Percentiles rank a stretch among this genome's conserved stretches.
These are phyloP conservation scores for Lamproptera curius DNA, from an alignment of 2,888 invertebrate genomes.

Conservation along the genomic window DNA sequence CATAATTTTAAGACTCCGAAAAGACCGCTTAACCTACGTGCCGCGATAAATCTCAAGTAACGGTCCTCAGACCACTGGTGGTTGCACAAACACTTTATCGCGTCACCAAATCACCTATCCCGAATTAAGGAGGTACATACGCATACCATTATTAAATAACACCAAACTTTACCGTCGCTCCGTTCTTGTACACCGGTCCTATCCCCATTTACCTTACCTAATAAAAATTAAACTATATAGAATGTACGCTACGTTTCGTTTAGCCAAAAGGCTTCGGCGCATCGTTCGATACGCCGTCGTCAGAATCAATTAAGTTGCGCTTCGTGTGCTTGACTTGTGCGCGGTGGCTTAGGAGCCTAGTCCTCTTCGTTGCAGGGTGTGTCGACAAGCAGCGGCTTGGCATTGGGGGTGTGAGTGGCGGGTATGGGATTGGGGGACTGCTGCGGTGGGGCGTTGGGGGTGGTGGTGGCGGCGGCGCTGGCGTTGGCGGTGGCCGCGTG, in stretches of 20 bases:
- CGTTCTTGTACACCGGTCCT: slow-evolving; percentile 60
- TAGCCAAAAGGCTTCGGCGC: slow-evolving; percentile 63
- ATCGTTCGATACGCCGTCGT: slow-evolving; percentile 37
- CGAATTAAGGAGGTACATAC: slow-evolving; percentile 46
- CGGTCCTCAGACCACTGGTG: slow-evolving; percentile 51
- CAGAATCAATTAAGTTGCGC: slow-evolving; percentile 21
- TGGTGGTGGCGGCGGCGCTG: slow-evolving; percentile 50
- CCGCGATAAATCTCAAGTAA: slow-evolving; percentile 44
- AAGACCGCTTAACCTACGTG: slow-evolving; percentile 58
- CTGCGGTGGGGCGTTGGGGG: slow-evolving; percentile 39
- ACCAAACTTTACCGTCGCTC: slow-evolving; percentile 67
- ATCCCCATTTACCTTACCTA: slow-evolving; percentile 64
- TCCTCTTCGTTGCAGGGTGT: slow-evolving; percentile 70
- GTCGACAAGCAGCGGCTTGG: slow-evolving; percentile 67
- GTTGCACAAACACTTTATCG: slow-evolving; percentile 47
- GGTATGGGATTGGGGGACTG: slow-evolving; percentile 49
- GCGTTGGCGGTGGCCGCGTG: slow-evolving; percentile 67
- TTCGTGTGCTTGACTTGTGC: neutral
- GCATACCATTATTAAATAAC: slow-evolving; percentile 58
- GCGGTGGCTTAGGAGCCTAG: slow-evolving; percentile 33
- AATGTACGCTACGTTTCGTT: slow-evolving; percentile 58
- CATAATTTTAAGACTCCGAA: slow-evolving; percentile 55
- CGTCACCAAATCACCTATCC: slow-evolving; percentile 49
- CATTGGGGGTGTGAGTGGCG: slow-evolving; percentile 46
- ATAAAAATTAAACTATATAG: slow-evolving; percentile 52